Percentiles rank a stretch among this genome's conserved stretches.
Conservation (phyloP, 2,113 vertebrate species). For the Chloebia gouldiae region DNA sequence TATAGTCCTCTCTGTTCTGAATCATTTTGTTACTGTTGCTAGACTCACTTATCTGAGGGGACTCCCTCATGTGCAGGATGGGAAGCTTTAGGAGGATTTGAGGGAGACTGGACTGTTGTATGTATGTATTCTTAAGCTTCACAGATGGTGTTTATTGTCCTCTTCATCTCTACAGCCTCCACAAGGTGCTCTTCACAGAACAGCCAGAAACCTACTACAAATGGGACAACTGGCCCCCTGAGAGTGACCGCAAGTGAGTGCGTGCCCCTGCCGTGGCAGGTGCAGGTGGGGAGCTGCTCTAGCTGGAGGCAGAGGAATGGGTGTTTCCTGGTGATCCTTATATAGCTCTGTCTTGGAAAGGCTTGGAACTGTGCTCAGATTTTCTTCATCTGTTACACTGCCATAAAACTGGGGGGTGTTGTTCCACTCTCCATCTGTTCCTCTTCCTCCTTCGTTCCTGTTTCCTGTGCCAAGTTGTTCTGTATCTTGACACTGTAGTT, state of each 20-base stretch:
- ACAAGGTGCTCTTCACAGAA: slow-evolving; percentile 98
- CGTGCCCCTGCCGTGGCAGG: rapidly evolving
- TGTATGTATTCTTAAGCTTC: neutral
- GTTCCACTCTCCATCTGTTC: neutral
- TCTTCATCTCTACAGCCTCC: slow-evolving; percentile 77
- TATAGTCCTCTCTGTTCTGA: neutral
- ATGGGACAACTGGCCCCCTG: slow-evolving; percentile 99
- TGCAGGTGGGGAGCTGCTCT: neutral
- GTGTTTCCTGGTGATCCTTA: neutral
- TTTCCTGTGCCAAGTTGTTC: neutral
- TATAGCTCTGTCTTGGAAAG: neutral
- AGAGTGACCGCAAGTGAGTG: slow-evolving; percentile 96
- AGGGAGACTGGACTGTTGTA: neutral
- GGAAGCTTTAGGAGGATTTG: neutral
- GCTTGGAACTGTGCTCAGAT: neutral
- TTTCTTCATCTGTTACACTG: neutral
- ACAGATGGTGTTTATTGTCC: neutral
- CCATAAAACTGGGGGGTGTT: neutral
- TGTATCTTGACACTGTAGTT: neutral
- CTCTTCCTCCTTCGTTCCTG: neutral
- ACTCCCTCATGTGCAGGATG: neutral
- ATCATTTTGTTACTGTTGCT: neutral
- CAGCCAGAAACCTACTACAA: slow-evolving; percentile 99
- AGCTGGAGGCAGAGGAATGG: neutral
- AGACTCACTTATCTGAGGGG: neutral